phyloP scores from a whole-genome alignment of 2,113 vertebrate species.

The Todiramphus chloris region DNA sequence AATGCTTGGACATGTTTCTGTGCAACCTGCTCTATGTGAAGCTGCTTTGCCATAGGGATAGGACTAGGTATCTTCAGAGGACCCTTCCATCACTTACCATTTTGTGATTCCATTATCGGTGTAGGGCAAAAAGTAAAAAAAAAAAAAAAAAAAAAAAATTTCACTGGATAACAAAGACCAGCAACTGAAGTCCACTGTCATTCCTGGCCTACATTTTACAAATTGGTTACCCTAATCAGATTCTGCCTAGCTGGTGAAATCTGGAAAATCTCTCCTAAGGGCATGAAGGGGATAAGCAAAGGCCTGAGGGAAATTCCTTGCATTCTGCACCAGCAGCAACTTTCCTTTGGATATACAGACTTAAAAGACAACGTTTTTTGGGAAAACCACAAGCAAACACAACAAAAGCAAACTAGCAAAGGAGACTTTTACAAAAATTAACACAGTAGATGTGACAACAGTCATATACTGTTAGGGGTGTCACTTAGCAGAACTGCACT shows the following conservation, averaged over 20 bases:
- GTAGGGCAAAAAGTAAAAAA: not conserved
- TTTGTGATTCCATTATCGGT: not conserved
- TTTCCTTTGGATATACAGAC: not conserved
- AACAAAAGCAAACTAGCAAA: not conserved
- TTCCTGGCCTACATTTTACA: not conserved
- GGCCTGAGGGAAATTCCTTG: not conserved
- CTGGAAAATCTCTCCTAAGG: not conserved
- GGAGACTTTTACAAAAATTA: not conserved
- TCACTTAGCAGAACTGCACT: not conserved
- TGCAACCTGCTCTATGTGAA: too few species aligned
- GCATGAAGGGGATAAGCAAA: not conserved
- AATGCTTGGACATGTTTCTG: too few species aligned
- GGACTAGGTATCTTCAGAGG: too few species aligned
- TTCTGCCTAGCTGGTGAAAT: not conserved
- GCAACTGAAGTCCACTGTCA: not conserved
- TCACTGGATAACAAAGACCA: not conserved
- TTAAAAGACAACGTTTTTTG: not conserved
- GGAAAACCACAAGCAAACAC: not conserved
- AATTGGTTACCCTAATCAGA: not conserved
- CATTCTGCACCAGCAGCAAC: not conserved
- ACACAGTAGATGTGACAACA: not conserved
- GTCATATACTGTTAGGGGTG: not conserved
- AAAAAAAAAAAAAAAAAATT: too few species aligned
- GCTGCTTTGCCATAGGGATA: too few species aligned
- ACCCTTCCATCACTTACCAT: too few species aligned